These are phyloP conservation scores for Gymnocheta viridis DNA, from an alignment of 2,888 invertebrate genomes.

Conservation along the genomic window DNA sequence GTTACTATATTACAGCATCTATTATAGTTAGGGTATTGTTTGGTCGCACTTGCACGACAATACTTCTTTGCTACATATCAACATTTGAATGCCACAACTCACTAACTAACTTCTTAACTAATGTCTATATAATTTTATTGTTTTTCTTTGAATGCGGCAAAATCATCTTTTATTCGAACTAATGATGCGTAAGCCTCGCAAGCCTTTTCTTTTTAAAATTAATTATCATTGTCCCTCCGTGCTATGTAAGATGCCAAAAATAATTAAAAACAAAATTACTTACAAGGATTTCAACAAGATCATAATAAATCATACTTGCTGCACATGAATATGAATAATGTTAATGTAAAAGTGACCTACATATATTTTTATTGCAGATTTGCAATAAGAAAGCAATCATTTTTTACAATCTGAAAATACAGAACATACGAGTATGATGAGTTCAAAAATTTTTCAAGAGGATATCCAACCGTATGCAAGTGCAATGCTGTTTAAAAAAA, in stretches of 20 bases:
- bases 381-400: slow-evolving; percentile 25
- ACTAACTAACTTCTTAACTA: slow-evolving; percentile 8
- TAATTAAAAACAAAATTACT: slow-evolving; percentile 11
- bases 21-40: neutral
- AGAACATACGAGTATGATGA: neutral
- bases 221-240: slow-evolving; percentile 23
- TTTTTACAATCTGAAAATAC: neutral
- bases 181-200: slow-evolving; percentile 43
- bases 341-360: slow-evolving; percentile 37
- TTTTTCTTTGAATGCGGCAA: slow-evolving; percentile 33
- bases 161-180: slow-evolving; percentile 31
- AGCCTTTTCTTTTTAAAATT: slow-evolving; percentile 45
- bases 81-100: slow-evolving; percentile 16
- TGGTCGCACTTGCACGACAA: neutral
- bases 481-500: neutral
- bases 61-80: neutral
- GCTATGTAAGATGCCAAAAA: neutral
- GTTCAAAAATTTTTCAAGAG: neutral
- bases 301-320: slow-evolving; percentile 52
- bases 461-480: neutral
- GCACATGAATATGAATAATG: slow-evolving; percentile 25
- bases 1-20: too few relatives aligned
- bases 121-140: slow-evolving; percentile 34
- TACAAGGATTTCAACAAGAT: slow-evolving; percentile 37
- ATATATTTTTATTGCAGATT: slow-evolving; percentile 23